phyloP scores from a whole-genome alignment of 2,113 vertebrate genomes.

The Scatophagus argus region DNA sequence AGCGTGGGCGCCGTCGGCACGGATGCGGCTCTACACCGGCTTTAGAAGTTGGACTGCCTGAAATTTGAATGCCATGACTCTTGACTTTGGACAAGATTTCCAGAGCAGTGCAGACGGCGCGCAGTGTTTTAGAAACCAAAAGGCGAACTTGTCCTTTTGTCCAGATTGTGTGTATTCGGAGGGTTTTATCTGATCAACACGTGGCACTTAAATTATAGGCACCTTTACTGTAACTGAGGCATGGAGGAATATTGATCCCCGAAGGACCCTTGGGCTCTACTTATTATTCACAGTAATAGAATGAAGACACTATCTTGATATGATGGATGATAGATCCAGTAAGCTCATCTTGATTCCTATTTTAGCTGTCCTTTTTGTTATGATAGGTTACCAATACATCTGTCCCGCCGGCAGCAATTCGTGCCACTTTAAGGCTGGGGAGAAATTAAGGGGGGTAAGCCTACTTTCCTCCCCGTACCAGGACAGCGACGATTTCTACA shows the following conservation, averaged over 20 bases:
- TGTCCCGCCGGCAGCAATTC: conserved; percentile 87
- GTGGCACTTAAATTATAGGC: conserved; percentile 65
- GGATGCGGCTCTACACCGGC: conserved; percentile 56
- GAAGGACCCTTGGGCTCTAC: conserved; percentile 50
- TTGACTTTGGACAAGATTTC: conserved; percentile 54
- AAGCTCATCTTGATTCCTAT: conserved; percentile 94
- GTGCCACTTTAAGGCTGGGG: conserved; percentile 83
- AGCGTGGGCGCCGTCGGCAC: conserved; percentile 58
- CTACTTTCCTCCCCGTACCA: conserved; percentile 75
- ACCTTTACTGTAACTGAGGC: conserved; percentile 42
- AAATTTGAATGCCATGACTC: conserved; percentile 58
- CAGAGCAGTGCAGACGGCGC: conserved; percentile 40
- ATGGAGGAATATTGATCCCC: conserved; percentile 62
- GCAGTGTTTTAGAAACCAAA: conserved; percentile 21
- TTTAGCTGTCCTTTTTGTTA: conserved; percentile 92
- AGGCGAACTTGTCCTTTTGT: conserved; percentile 36
- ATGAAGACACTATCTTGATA: conserved; percentile 75
- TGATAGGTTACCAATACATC: conserved; percentile 96
- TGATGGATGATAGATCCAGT: conserved; percentile 95
- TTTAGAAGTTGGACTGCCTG: conserved; percentile 75
- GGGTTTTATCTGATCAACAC: conserved; percentile 64
- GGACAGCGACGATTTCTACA: conserved; percentile 80
- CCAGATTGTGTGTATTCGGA: conserved; percentile 18
- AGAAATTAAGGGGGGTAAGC: conserved; percentile 79
- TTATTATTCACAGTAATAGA: conserved; percentile 79